Evolutionary conservation across 2,797 vertebrate genomes (phyloP).

Genomic region (Pachyuromys duprasi): DNA sequence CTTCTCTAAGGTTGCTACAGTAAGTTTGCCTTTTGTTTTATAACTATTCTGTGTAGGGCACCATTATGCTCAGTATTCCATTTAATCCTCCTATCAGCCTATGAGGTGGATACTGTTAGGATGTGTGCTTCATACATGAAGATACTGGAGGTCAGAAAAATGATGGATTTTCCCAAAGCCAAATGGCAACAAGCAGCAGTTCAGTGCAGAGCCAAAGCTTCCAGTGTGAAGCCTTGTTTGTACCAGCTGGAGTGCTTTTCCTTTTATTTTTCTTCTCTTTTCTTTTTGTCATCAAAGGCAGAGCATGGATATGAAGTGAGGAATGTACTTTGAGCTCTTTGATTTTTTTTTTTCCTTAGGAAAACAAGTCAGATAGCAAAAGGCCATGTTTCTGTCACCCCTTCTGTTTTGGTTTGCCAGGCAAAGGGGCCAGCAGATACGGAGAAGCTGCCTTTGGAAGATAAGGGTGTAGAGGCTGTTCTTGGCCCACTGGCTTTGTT

Average conservation of each 20-base stretch:
- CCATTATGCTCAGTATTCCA: not conserved
- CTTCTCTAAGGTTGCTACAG: not conserved
- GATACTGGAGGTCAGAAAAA: not conserved
- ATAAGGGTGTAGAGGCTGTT: constrained; percentile 43
- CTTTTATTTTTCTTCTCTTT: not conserved
- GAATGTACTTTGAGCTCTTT: constrained; percentile 71
- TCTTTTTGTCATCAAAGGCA: not conserved
- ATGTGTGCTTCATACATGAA: not conserved
- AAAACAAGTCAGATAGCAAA: constrained; percentile 74
- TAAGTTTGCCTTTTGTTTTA: not conserved
- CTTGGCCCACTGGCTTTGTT: not conserved
- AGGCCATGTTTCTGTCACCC: constrained; percentile 36
- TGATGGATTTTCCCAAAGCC: not conserved
- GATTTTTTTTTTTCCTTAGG: constrained; percentile 53
- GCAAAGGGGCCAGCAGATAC: constrained; percentile 46
- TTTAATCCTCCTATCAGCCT: not conserved
- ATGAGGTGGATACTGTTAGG: not conserved
- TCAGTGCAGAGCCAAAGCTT: not conserved
- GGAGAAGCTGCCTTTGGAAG: constrained; percentile 33
- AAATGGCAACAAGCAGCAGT: not conserved
- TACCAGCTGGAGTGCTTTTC: not conserved
- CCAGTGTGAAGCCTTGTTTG: not conserved
- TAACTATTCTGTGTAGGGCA: not conserved
- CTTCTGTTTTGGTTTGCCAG: constrained; percentile 41
- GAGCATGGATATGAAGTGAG: constrained; percentile 34